Evolutionary conservation across 1,140 invertebrate genomes (phyloP).

Genomic region (Rhopalosiphum padi): DNA sequence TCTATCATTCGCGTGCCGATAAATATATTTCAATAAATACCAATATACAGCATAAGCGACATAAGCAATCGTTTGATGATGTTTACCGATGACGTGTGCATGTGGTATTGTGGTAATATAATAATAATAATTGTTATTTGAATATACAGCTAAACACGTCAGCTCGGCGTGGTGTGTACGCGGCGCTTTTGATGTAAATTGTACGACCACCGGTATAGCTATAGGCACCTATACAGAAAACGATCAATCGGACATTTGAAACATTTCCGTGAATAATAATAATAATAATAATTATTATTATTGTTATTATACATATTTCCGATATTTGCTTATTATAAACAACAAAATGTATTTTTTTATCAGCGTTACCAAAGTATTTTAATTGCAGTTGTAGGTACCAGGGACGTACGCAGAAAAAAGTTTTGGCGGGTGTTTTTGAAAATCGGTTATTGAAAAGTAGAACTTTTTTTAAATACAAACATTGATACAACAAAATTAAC

Average conservation of each 20-base stretch:
- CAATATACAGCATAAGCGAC: background rate
- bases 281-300: too few relatives aligned
- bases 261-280: background rate
- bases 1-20: background rate
- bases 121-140: background rate
- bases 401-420: too few relatives aligned
- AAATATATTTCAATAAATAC: too few relatives aligned
- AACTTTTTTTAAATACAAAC: too few relatives aligned
- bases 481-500: too few relatives aligned
- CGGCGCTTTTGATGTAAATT: background rate
- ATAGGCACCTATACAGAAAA: background rate
- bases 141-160: background rate
- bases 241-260: background rate
- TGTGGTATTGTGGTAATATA: background rate
- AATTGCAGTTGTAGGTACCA: background rate
- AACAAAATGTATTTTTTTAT: background rate
- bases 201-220: background rate
- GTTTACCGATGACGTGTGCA: background rate
- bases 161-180: background rate
- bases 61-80: background rate
- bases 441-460: too few relatives aligned
- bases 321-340: background rate
- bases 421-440: too few relatives aligned
- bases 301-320: background rate
- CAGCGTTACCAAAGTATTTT: background rate